A percentile compares a stretch with the other conserved stretches of the same genome.
Conservation (phyloP, 2,797 vertebrate genomes). For the Clarias pachynema region DNA sequence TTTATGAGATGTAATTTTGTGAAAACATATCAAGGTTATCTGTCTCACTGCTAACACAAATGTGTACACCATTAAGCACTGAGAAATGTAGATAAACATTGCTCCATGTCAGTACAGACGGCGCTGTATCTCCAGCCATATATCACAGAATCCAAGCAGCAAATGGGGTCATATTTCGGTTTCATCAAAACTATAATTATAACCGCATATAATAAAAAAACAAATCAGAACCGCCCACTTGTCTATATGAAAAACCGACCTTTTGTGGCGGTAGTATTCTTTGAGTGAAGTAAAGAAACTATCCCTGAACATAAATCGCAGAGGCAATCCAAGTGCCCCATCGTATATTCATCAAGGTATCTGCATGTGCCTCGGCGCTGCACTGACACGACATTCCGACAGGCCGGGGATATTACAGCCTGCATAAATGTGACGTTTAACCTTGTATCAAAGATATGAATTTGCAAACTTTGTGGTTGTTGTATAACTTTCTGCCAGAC, state of each 20-base stretch:
- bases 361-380: background rate
- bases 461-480: background rate
- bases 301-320: background rate
- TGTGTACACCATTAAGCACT: background rate
- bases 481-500: background rate
- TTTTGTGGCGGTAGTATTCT: background rate
- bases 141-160: background rate
- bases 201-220: background rate
- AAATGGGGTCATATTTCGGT: background rate
- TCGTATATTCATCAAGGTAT: constrained; percentile 25
- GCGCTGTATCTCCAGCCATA: background rate
- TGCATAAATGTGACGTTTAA: constrained; percentile 14
- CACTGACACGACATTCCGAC: constrained; percentile 2
- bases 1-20: background rate
- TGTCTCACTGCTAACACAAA: background rate
- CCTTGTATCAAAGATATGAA: background rate
- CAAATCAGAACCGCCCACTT: background rate
- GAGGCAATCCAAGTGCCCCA: background rate
- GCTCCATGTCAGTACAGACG: background rate
- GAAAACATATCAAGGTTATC: background rate
- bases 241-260: background rate
- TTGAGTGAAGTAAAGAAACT: background rate
- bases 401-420: constrained; percentile 8
- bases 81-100: background rate
- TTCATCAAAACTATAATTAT: background rate